These are phyloP conservation scores for Oscheius sp. DNA, from an alignment of 2,888 invertebrate species.

Conservation along the genomic window DNA sequence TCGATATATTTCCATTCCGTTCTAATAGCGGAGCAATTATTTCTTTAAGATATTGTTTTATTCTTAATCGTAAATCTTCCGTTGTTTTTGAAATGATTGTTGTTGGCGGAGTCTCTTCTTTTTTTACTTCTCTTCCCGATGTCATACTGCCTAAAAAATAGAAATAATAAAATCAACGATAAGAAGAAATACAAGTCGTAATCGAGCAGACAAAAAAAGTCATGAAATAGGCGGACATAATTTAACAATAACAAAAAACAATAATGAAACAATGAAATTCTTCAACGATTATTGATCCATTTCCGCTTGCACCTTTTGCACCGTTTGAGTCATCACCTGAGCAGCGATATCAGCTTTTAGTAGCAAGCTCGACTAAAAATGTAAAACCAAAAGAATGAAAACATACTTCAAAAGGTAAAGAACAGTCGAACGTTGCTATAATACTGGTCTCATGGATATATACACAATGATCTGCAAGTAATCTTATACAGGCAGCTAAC, in stretches of 20 bases:
- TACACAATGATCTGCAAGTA: constrained; percentile 85
- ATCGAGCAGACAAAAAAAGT: too few relatives aligned
- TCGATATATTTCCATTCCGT: constrained; percentile 39
- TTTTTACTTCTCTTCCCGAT: neutral
- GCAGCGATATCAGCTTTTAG: constrained; percentile 43
- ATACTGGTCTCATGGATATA: constrained; percentile 91
- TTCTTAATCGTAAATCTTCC: constrained; percentile 10
- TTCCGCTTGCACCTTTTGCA: constrained; percentile 35
- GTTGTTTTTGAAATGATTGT: constrained; percentile 10
- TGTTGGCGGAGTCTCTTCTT: neutral
- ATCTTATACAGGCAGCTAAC: constrained; percentile 86
- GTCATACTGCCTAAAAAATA: constrained; percentile 10
- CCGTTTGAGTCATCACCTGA: constrained; percentile 48
- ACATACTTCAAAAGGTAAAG: constrained; percentile 70
- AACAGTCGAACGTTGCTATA: constrained; percentile 85
- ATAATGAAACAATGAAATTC: neutral
- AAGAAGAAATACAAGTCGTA: too few relatives aligned
- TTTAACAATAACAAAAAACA: constrained; percentile 20
- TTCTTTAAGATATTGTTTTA: constrained; percentile 31
- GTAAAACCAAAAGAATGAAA: neutral
- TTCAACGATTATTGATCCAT: constrained; percentile 4
- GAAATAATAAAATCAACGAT: neutral
- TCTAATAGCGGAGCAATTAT: constrained; percentile 33
- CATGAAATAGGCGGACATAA: too few relatives aligned
- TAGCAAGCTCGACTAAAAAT: constrained; percentile 44